A percentile compares a stretch with the other conserved stretches of the same genome.
Evolutionary conservation across 2,797 vertebrate species (phyloP).

Genomic region (Sardinella longiceps): DNA sequence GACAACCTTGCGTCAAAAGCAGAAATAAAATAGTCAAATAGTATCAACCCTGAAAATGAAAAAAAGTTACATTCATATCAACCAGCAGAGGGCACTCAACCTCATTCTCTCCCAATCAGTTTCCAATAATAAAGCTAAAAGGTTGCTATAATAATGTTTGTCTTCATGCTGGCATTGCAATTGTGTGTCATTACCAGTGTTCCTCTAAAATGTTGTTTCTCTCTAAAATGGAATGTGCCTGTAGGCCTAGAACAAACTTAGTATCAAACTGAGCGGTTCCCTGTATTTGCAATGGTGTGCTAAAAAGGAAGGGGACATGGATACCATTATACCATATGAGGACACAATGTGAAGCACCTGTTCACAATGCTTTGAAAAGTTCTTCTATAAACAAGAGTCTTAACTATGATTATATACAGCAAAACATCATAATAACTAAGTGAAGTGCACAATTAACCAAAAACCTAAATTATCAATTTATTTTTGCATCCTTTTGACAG

Average conservation of each 20-base stretch:
- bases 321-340: not conserved
- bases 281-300: too few relatives aligned
- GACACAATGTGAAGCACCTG: not conserved
- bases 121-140: not conserved
- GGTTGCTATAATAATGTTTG: not conserved
- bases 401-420: not conserved
- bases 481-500: not conserved
- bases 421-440: not conserved
- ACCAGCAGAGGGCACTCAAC: conserved; percentile 8
- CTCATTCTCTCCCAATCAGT: not conserved
- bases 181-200: too few relatives aligned
- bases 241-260: too few relatives aligned
- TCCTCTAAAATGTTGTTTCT: too few relatives aligned
- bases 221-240: too few relatives aligned
- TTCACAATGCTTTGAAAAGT: not conserved
- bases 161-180: not conserved
- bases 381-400: not conserved
- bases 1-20: too few relatives aligned
- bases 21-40: not conserved
- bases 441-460: not conserved
- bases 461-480: not conserved
- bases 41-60: too few relatives aligned
- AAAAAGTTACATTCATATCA: not conserved
- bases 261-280: too few relatives aligned
- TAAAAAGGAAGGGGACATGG: too few relatives aligned